Evolutionary conservation across 2,888 invertebrate species (phyloP), one percentile per base, ranked within the genome.

Genomic region (Eupsilia transversa): DNA sequence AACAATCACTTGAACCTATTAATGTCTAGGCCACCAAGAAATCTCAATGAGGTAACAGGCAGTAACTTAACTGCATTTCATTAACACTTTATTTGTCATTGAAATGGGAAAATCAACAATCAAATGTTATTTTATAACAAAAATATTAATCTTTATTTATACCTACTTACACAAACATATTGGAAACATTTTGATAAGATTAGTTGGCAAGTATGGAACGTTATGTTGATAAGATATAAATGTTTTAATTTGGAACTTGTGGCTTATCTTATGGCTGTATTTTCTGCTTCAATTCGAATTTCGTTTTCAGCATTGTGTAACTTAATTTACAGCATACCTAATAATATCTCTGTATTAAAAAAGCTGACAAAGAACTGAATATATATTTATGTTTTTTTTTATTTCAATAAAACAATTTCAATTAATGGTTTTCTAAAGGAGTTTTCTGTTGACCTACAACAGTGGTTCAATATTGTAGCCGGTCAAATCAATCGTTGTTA

Each of bases 151-250:
- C 27, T 77, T 52, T 80, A 80, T 77, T 77, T 68, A 20, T 57
- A n/a, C n/a, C n/a, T n/a, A n/a, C n/a, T n/a, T n/a, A 82, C 56
- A 73, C 61, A 83, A 35, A 66, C 38, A 43, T 74, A 72, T 81
- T 78, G 81, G 63, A 74, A 85, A 82, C 35, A 69, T 66, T 67
- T 73, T 86, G 90, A 91, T 91, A 89, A 90, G 88, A 90, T 89
- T 82, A 65, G 72, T 67, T 82, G 72, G 63, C 77, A 74, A 83
- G 75, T 82, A 77, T 82, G 77, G 74, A 86, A 74, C 69, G 67
- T 61, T 76, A 72, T 75, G 71, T 73, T 85, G 89, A 90, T 90
- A 88, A 88, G 88, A 88, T 89, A 89, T 72, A 75, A 54, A 76
- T 65, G 72, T 80, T 82, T 79, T 80, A 81, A 85, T 84, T 84